Percentiles rank a stretch among this genome's conserved stretches.
These are phyloP conservation scores for Cirrhinus molitorella DNA, from an alignment of 2,797 vertebrate genomes.

Conservation along the genomic window DNA sequence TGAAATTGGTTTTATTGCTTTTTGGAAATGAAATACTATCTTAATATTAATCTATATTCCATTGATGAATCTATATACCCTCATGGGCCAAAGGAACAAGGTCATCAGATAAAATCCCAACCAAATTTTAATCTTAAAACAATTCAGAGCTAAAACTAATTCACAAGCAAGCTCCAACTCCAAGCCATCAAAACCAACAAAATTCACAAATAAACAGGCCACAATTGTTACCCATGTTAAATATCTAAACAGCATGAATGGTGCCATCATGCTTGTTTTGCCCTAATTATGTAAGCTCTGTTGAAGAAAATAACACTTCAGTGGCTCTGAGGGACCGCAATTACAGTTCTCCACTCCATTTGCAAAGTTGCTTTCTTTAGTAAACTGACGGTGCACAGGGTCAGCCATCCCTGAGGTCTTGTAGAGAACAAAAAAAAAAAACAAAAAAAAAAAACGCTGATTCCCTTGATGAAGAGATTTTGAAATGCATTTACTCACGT, in stretches of 20 bases:
- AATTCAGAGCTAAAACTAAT: slow-evolving; percentile 8
- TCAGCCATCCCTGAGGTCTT: slow-evolving; percentile 59
- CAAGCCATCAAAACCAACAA: slow-evolving; percentile 40
- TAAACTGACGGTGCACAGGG: slow-evolving; percentile 69
- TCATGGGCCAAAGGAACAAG: not conserved
- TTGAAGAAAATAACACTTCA: slow-evolving; percentile 69
- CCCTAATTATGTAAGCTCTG: slow-evolving; percentile 67
- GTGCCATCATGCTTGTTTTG: slow-evolving; percentile 64
- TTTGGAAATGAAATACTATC: slow-evolving; percentile 35
- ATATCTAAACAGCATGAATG: slow-evolving; percentile 69
- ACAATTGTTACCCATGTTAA: slow-evolving; percentile 15
- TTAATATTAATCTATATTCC: slow-evolving; percentile 30
- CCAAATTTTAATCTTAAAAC: slow-evolving; percentile 3
- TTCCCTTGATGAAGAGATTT: slow-evolving; percentile 48
- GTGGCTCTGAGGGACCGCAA: slow-evolving; percentile 70
- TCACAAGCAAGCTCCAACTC: slow-evolving; percentile 12
- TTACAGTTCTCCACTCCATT: slow-evolving; percentile 74
- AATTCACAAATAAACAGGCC: slow-evolving; percentile 55
- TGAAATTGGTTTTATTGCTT: slow-evolving; percentile 29
- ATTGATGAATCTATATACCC: slow-evolving; percentile 20
- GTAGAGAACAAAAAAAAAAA: slow-evolving; percentile 56
- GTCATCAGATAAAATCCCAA: not conserved
- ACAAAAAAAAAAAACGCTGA: too few species aligned
- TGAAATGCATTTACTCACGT: slow-evolving; percentile 50
- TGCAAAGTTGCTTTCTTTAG: slow-evolving; percentile 72